These are phyloP conservation scores for Gobionotothen gibberifrons DNA, from an alignment of 2,797 vertebrate genomes.

Conservation along the genomic window DNA sequence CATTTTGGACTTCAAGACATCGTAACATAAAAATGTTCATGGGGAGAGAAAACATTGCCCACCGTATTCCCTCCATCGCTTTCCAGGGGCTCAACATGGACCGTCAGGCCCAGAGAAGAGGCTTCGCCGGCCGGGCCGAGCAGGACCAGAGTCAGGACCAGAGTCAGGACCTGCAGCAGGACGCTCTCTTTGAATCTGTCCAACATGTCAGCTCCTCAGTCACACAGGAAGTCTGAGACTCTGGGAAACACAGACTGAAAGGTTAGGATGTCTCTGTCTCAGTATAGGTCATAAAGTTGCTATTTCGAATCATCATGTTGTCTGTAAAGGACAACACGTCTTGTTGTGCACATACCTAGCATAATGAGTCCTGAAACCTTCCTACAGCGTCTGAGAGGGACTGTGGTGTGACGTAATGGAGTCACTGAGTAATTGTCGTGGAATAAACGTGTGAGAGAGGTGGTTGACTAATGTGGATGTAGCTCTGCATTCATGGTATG, in stretches of 20 bases:
- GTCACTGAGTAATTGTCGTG: background rate
- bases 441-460: background rate
- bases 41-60: background rate
- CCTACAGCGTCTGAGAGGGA: slow-evolving; percentile 2
- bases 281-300: background rate
- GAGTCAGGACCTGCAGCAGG: slow-evolving; percentile 51
- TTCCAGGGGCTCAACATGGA: slow-evolving; percentile 67
- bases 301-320: background rate
- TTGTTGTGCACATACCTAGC: background rate
- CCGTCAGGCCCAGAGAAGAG: slow-evolving; percentile 71
- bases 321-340: background rate
- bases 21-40: background rate
- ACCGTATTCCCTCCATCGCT: slow-evolving; percentile 62
- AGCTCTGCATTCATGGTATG: background rate
- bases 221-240: background rate
- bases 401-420: background rate
- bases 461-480: background rate
- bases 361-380: background rate
- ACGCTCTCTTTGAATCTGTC: background rate
- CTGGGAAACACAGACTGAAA: background rate
- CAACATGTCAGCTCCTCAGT: slow-evolving; percentile 51
- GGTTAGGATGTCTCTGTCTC: background rate
- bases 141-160: slow-evolving; percentile 58
- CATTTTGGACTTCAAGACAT: background rate
- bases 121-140: slow-evolving; percentile 20